Percentiles rank a stretch among this genome's conserved stretches.
These are phyloP conservation scores for Merodon equestris DNA, from an alignment of 2,888 invertebrate species.

Conservation along the genomic window DNA sequence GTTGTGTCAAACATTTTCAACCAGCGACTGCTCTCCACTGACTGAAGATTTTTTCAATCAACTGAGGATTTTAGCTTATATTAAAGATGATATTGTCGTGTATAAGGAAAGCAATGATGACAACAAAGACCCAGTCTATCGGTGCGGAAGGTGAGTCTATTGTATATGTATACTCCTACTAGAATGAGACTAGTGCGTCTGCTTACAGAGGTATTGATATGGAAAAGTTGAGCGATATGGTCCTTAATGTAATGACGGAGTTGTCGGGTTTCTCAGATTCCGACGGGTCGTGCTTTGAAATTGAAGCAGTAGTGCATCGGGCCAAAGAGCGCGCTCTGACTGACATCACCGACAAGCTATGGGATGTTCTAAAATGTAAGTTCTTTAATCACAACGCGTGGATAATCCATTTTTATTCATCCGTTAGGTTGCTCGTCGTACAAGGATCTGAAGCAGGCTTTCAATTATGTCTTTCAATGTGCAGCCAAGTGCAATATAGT, in stretches of 20 bases:
- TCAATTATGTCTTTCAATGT: slow-evolving; percentile 76
- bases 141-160: slow-evolving; percentile 74
- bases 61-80: slow-evolving; percentile 73
- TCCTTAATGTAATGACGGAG: slow-evolving; percentile 75
- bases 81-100: slow-evolving; percentile 76
- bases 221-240: slow-evolving; percentile 73
- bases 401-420: not conserved
- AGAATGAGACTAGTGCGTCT: not conserved
- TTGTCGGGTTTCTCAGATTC: slow-evolving; percentile 72
- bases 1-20: slow-evolving; percentile 74
- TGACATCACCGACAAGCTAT: slow-evolving; percentile 77
- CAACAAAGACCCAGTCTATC: slow-evolving; percentile 72
- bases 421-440: slow-evolving; percentile 75
- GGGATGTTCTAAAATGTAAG: slow-evolving; percentile 76
- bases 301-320: slow-evolving; percentile 75
- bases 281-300: slow-evolving; percentile 72
- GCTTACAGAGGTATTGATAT: slow-evolving; percentile 50
- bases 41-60: slow-evolving; percentile 76
- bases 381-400: not conserved
- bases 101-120: slow-evolving; percentile 71
- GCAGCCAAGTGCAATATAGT: slow-evolving; percentile 77
- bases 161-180: not conserved
- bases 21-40: slow-evolving; percentile 71
- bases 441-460: slow-evolving; percentile 75
- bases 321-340: slow-evolving; percentile 72